Evolutionary conservation across 2,888 invertebrate genomes (phyloP).

Genomic region (Tuberolachnus salignus): DNA sequence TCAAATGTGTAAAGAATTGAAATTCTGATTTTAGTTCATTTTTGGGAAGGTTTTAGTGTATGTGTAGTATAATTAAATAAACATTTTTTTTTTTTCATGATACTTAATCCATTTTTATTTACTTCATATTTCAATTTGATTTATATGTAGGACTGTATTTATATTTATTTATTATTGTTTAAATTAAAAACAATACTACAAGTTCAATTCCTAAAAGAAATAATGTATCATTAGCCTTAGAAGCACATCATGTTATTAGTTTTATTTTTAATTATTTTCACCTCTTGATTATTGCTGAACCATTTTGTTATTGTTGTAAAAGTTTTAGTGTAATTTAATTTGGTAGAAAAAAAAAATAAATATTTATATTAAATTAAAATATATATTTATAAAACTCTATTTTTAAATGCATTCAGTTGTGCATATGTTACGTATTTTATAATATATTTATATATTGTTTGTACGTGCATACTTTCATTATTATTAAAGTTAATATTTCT

Average conservation of each 20-base stretch:
- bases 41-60: background rate
- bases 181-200: constrained; percentile 14
- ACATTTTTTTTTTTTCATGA: background rate
- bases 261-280: constrained; percentile 15
- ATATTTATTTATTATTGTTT: background rate
- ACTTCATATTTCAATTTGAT: background rate
- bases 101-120: background rate
- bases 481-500: constrained; percentile 20
- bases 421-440: constrained; percentile 27
- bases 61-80: background rate
- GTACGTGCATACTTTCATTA: constrained; percentile 20
- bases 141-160: background rate
- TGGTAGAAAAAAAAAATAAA: constrained; percentile 42
- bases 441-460: constrained; percentile 30
- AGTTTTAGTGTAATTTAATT: constrained; percentile 49
- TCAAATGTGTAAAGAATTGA: background rate
- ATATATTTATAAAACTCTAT: constrained; percentile 45
- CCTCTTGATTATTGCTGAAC: constrained; percentile 15
- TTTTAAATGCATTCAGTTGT: constrained; percentile 35
- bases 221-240: constrained; percentile 6
- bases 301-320: constrained; percentile 49
- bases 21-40: background rate
- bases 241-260: background rate
- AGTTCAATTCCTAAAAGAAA: constrained; percentile 1
- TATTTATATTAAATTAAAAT: constrained; percentile 33